Conservation (phyloP, 2,888 invertebrate genomes). For the Congeria kusceri region DNA sequence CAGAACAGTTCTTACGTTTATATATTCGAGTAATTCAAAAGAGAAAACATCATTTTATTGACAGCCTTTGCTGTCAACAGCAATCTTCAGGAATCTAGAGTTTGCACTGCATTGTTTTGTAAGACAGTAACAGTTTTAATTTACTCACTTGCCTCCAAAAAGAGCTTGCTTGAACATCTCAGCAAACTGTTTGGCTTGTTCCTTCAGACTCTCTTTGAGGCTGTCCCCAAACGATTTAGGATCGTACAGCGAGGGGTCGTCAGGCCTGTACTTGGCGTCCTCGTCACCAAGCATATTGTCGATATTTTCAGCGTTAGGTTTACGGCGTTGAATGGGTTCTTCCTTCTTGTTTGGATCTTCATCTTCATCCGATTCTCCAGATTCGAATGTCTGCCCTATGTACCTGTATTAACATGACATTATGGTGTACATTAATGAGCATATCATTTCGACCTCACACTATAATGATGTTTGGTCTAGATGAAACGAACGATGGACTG, state of each 20-base stretch:
- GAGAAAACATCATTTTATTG: too few species aligned
- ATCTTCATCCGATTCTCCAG: slow-evolving; percentile 48
- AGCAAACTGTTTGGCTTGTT: slow-evolving; percentile 44
- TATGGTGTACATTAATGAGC: too few species aligned
- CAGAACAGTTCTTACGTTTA: too few species aligned
- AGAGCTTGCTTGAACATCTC: slow-evolving; percentile 49
- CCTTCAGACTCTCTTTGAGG: slow-evolving; percentile 28
- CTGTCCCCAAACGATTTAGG: slow-evolving; percentile 33
- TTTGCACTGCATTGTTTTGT: too few species aligned
- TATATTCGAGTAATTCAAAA: too few species aligned
- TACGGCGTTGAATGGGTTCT: slow-evolving; percentile 34
- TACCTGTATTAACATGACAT: slow-evolving; percentile 21
- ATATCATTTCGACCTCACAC: too few species aligned
- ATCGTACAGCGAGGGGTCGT: slow-evolving; percentile 35
- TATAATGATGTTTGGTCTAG: too few species aligned
- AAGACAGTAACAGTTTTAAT: too few species aligned
- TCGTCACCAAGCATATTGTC: slow-evolving; percentile 43
- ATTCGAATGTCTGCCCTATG: slow-evolving; percentile 53
- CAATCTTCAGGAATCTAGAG: too few species aligned
- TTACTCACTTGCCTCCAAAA: slow-evolving; percentile 42
- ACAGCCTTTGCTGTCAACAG: too few species aligned
- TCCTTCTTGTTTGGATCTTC: slow-evolving; percentile 36
- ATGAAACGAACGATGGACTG: too few species aligned
- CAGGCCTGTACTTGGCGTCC: slow-evolving; percentile 39
- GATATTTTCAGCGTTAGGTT: background rate